phyloP scores from a whole-genome alignment of 2,113 vertebrate genomes.

The Apteryx owenii region DNA sequence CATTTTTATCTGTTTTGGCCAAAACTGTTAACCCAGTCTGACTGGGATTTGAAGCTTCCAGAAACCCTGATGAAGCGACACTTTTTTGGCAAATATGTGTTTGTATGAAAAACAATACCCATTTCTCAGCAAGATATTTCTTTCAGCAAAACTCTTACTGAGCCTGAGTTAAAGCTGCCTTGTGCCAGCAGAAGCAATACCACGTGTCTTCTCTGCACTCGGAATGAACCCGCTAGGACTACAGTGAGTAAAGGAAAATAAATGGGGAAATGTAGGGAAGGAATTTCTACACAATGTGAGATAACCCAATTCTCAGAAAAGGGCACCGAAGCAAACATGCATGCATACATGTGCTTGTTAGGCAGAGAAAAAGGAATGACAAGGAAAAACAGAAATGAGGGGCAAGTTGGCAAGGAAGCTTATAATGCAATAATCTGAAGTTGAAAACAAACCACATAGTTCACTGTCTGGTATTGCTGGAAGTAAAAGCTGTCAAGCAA shows the following conservation, averaged over 20 bases:
- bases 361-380: not conserved
- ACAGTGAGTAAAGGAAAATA: not conserved
- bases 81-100: not conserved
- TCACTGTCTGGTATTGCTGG: not conserved
- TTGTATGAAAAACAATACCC: not conserved
- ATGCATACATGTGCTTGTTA: rapidly evolving
- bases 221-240: not conserved
- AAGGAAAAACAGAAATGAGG: not conserved
- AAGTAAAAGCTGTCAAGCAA: not conserved
- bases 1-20: not conserved
- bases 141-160: not conserved
- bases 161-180: not conserved
- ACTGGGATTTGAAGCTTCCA: not conserved
- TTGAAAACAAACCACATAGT: not conserved
- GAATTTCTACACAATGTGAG: not conserved
- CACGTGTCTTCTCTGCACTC: not conserved
- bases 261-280: not conserved
- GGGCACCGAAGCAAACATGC: not conserved
- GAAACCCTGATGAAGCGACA: not conserved
- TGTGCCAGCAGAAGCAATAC: not conserved
- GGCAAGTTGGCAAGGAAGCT: not conserved
- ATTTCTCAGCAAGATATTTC: not conserved
- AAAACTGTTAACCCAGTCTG: not conserved
- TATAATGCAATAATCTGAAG: not conserved
- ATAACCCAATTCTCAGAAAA: not conserved